A percentile compares a stretch with the other conserved stretches of the same genome.
These are phyloP conservation scores for Trachemys scripta DNA, from an alignment of 2,113 vertebrate genomes.

Conservation along the genomic window DNA sequence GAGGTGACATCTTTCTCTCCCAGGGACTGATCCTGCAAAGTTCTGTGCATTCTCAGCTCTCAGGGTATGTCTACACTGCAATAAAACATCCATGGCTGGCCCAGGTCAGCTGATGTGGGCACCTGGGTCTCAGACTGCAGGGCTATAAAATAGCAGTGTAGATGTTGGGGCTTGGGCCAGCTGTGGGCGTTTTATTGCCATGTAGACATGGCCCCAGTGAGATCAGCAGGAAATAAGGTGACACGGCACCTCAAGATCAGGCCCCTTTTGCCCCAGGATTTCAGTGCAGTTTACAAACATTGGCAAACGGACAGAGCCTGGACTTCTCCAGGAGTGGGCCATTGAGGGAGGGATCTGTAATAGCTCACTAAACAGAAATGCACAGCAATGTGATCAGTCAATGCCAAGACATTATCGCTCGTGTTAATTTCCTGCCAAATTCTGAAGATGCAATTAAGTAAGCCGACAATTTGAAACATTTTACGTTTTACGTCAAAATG, in stretches of 20 bases:
- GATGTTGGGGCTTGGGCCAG: too few species aligned
- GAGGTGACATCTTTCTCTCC: background rate
- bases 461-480: slow-evolving; percentile 71
- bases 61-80: background rate
- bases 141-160: too few species aligned
- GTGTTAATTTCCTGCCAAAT: slow-evolving; percentile 71
- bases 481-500: slow-evolving; percentile 57
- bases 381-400: slow-evolving; percentile 25
- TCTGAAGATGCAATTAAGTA: slow-evolving; percentile 70
- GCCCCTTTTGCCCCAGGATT: background rate
- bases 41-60: background rate
- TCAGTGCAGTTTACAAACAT: background rate
- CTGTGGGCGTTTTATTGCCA: too few species aligned
- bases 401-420: slow-evolving; percentile 50
- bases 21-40: background rate
- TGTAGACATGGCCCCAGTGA: background rate
- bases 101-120: background rate
- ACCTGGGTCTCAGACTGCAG: background rate
- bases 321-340: background rate
- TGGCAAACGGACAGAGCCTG: too few species aligned
- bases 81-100: background rate
- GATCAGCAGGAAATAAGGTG: background rate
- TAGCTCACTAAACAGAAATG: slow-evolving; percentile 3
- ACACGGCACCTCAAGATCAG: background rate
- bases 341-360: background rate